phyloP scores from a whole-genome alignment of 2,888 invertebrate genomes.

The Andrena marginata region DNA sequence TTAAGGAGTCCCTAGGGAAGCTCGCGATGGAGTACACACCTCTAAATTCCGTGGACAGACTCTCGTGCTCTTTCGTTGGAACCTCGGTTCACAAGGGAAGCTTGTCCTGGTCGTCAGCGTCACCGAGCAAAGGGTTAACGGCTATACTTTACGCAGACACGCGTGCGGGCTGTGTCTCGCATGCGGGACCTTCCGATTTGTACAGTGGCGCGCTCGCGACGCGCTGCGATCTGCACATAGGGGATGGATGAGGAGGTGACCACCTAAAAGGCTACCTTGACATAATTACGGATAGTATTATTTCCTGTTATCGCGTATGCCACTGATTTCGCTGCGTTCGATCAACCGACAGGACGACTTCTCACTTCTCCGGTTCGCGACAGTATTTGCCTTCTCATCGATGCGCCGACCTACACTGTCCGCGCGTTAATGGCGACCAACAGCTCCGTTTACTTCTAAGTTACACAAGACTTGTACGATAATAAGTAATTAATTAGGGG shows the following conservation, averaged over 20 bases:
- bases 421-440: constrained; percentile 59
- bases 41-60: too few species aligned
- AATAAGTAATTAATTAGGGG: constrained; percentile 54
- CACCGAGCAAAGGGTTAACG: constrained; percentile 43
- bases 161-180: constrained; percentile 34
- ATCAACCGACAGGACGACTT: constrained; percentile 25
- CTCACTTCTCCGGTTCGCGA: constrained; percentile 24
- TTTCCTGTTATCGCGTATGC: constrained; percentile 41
- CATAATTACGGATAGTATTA: constrained; percentile 54
- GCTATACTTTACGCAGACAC: constrained; percentile 41
- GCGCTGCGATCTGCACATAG: constrained; percentile 14
- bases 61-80: constrained; percentile 2
- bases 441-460: constrained; percentile 60
- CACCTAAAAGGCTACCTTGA: constrained; percentile 38
- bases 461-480: constrained; percentile 62
- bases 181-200: constrained; percentile 49
- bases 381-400: constrained; percentile 44
- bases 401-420: constrained; percentile 59
- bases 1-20: not conserved
- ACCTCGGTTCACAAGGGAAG: constrained; percentile 1
- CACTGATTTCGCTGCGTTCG: constrained; percentile 34
- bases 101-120: not conserved
- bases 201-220: constrained; percentile 63
- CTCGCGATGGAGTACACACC: constrained; percentile 13
- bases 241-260: constrained; percentile 17